A percentile compares a stretch with the other conserved stretches of the same genome.
These are phyloP conservation scores for Antechinus stuartii DNA, from an alignment of 2,113 vertebrate genomes.

Conservation along the genomic window DNA sequence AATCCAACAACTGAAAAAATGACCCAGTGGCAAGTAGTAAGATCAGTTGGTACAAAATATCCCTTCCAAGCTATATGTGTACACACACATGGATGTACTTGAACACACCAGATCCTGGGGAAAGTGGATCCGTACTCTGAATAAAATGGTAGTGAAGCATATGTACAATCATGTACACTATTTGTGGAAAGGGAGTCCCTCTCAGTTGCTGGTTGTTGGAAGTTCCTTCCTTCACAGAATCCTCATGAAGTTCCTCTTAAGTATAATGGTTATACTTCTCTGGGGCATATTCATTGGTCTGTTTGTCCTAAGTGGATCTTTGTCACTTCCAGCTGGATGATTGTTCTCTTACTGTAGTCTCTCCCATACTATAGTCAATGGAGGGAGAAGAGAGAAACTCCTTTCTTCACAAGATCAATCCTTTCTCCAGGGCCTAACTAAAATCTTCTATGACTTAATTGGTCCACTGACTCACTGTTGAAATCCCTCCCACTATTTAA, in stretches of 20 bases:
- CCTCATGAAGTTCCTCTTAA: not conserved
- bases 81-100: not conserved
- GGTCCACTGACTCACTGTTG: not conserved
- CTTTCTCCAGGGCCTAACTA: not conserved
- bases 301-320: not conserved
- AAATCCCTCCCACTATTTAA: not conserved
- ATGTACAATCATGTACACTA: not conserved
- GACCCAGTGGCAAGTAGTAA: not conserved
- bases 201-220: not conserved
- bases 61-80: not conserved
- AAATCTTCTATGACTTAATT: not conserved
- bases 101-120: not conserved
- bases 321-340: not conserved
- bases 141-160: not conserved
- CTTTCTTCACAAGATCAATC: not conserved
- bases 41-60: not conserved
- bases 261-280: not conserved
- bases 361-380: not conserved
- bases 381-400: not conserved
- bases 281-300: not conserved
- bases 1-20: no score
- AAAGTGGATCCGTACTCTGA: not conserved
- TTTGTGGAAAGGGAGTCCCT: not conserved
- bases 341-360: not conserved
- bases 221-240: not conserved